Evolutionary conservation across 1,140 invertebrate species (phyloP), one percentile per base, ranked within the genome.

Genomic region (Lanistes nyassanus): DNA sequence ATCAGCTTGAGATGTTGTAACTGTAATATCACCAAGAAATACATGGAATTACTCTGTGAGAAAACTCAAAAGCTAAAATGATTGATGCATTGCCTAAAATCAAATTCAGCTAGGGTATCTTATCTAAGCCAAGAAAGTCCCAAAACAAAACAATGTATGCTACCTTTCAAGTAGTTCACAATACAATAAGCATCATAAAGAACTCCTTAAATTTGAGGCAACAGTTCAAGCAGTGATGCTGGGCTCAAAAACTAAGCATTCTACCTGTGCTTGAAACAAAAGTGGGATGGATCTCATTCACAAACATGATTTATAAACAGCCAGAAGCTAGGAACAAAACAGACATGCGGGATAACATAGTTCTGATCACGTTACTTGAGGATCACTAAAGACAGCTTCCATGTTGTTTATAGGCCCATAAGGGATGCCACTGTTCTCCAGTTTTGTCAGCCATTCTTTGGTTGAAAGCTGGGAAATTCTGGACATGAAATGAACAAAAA

Each of bases 371-470:
- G 36, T 29, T 60, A 98, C 92, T 89, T 98, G 96, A 9, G 93
- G 93, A 90, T 98, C 96, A 65, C 93, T 90, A 86, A 98, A 99
- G 0, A 95, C 95, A 83, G 97, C 92, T 74, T 92, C 88, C 84
- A 98, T 93, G 23, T 90, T 93, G 90, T 99, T 99, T 0, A 99
- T 92, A 0, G 95, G 96, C 0, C 96, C 97, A 87, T 93, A 95
- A 4, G 97, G 96, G 86, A 98, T 96, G 3, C 93, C 88, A 9
- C 92, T 91, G 37, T 92, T 92, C 71, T 94, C 92, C 77, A 99
- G 94, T 71, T 92, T 85, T 5, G 90, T 79, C 62, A 92, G 88
- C 97, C 97, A 98, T 81, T 97, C 92, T 37, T 92, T 88, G 69
- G 93, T 95, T 0, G 92, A 92, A 84, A 96, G 94, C 21, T 89